These are phyloP conservation scores for Agelaius tricolor DNA, from an alignment of 2,113 vertebrate species.

Conservation along the genomic window DNA sequence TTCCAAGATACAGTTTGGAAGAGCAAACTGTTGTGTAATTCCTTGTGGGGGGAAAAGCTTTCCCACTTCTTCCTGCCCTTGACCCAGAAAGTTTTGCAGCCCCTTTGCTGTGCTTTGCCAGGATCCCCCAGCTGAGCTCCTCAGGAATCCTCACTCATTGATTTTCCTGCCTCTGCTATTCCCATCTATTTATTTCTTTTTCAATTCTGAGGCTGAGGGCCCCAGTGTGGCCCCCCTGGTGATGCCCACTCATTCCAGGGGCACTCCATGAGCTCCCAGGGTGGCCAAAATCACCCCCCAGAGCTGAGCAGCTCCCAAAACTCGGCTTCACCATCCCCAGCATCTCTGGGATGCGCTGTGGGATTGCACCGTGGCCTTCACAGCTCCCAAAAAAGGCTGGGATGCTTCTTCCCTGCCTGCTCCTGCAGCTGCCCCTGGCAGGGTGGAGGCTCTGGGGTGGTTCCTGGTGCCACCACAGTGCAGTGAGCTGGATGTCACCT, in stretches of 20 bases:
- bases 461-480: neutral
- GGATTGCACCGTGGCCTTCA: neutral
- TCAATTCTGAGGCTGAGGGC: fast-evolving
- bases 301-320: neutral
- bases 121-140: neutral
- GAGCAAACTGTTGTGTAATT: neutral
- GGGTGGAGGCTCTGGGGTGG: fast-evolving
- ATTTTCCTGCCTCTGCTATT: neutral
- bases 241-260: neutral
- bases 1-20: neutral
- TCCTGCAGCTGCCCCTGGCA: neutral
- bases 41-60: neutral
- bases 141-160: fast-evolving
- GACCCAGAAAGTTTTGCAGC: neutral
- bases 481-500: neutral
- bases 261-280: fast-evolving
- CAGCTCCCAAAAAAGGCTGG: too few species aligned
- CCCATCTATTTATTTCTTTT: fast-evolving
- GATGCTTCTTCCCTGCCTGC: neutral
- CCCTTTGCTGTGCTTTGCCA: neutral
- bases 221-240: fast-evolving
- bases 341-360: neutral
- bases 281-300: neutral
- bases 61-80: neutral
- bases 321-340: neutral